These are phyloP conservation scores for Leptodactylus fuscus DNA, from an alignment of 2,113 vertebrate genomes.

Conservation along the genomic window DNA sequence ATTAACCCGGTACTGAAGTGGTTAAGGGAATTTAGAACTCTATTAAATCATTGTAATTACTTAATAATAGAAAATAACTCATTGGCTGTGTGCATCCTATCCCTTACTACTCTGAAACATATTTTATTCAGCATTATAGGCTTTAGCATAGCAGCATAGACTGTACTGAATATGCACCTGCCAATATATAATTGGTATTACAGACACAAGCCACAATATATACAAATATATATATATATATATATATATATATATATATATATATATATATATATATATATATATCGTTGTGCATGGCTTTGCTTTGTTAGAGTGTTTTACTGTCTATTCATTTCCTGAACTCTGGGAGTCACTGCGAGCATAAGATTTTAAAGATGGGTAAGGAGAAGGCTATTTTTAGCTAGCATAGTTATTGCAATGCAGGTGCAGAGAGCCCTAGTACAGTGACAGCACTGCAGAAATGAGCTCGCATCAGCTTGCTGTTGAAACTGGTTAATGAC, in stretches of 20 bases:
- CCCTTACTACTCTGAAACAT: no score
- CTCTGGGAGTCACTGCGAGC: background rate
- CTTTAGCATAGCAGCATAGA: background rate
- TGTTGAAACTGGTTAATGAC: constrained; percentile 43
- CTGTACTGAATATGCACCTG: background rate
- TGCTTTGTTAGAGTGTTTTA: background rate
- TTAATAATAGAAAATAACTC: no score
- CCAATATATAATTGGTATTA: background rate
- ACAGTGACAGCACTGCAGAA: constrained; percentile 59
- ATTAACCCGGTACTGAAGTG: no score
- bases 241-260: background rate
- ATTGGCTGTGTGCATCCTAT: no score
- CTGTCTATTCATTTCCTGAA: constrained; percentile 46
- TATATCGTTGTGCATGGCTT: background rate
- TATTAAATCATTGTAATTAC: no score
- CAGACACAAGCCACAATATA: no score
- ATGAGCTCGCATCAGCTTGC: constrained; percentile 46
- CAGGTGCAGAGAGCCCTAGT: constrained; percentile 10
- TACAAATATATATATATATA: background rate
- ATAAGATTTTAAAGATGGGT: constrained; percentile 51
- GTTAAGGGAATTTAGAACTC: no score
- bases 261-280: background rate
- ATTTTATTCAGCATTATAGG: no score
- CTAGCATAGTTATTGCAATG: constrained; percentile 35
- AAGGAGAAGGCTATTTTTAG: constrained; percentile 36